phyloP scores from a whole-genome alignment of 2,888 invertebrate genomes.

The Plebejus argus region DNA sequence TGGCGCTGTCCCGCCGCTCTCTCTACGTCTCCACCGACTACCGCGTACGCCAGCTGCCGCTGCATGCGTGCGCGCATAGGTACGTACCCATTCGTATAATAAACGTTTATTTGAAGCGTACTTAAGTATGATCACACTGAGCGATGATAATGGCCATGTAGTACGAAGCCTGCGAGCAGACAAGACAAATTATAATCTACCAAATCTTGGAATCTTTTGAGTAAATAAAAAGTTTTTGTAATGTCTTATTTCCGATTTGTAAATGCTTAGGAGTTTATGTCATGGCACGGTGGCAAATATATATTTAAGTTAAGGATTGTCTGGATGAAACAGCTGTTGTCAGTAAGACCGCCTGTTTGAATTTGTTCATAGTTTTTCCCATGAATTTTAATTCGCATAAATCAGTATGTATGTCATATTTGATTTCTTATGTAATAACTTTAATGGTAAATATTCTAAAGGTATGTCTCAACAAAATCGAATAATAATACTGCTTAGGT shows the following conservation, averaged over 20 bases:
- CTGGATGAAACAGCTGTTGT: too few relatives aligned
- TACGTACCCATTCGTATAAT: background rate
- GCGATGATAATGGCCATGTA: too few relatives aligned
- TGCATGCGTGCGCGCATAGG: constrained; percentile 63
- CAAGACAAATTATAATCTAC: background rate
- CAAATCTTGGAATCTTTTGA: constrained; percentile 5
- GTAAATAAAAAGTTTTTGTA: constrained; percentile 6
- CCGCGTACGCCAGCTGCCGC: constrained; percentile 77
- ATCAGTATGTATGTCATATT: too few relatives aligned
- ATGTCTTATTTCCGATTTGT: constrained; percentile 6
- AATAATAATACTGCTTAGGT: background rate
- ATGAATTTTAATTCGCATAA: too few relatives aligned
- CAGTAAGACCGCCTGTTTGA: too few relatives aligned
- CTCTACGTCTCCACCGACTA: constrained; percentile 83
- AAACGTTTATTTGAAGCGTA: too few relatives aligned
- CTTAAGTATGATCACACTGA: too few relatives aligned
- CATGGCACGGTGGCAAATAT: too few relatives aligned
- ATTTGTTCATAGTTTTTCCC: too few relatives aligned
- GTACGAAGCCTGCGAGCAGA: too few relatives aligned
- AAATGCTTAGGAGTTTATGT: background rate
- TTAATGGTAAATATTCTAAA: background rate
- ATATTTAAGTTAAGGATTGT: too few relatives aligned
- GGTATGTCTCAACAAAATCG: background rate
- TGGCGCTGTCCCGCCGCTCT: constrained; percentile 79
- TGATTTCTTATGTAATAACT: background rate